Base-by-base conservation (phyloP, 2,888 invertebrate species). In the Scotopteryx bipunctaria region DNA sequence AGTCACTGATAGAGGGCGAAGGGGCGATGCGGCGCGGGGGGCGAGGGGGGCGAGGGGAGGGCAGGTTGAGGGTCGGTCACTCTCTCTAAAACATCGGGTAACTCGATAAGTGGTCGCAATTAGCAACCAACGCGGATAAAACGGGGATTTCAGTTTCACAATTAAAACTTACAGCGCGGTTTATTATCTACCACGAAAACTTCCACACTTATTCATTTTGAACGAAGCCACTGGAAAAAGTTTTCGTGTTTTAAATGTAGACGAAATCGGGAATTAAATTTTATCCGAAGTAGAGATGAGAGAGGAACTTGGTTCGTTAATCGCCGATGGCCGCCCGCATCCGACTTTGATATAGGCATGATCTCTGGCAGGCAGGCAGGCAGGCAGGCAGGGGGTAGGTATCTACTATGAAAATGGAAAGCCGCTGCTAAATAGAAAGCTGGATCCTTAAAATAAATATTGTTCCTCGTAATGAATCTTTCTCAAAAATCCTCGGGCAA, bases 141-240 rank as follows among this genome's bases (percentile, higher is more conserved):
- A 51, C 61, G 61, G 56, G 53, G 57, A 63, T 56, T 63, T 56
- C 65, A 61, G 65, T 64, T 67, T 61, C 67, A 72, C 68, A 70
- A 72, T 74, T 70, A 73, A 71, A 74, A 73, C 63, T 67, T 69
- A 58, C 51, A 36, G 62, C 63, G 55, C 56, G 63, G 65, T 70
- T 72, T 67, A 71, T 73, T 71, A 73, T 71, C 71, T 63, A 38
- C 55, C 55, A 38, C 37, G 59, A 47, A 58, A 66, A 69, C 62
- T 70, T 67, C 14, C 53, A 58, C 64, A 66, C 67, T 67, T 69
- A 68, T 58, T 71, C 69, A 69, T 68, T 61, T 58, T 57, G 48
- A 46, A 50, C 55, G 60, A 47, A 61, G 51, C 57, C 53, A 57
- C 63, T 49, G 55, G 60, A 66, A 65, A 63, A 60, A 68, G 44